These are phyloP conservation scores for Vanessa atalanta DNA, from an alignment of 1,140 invertebrate genomes.

Conservation along the genomic window DNA sequence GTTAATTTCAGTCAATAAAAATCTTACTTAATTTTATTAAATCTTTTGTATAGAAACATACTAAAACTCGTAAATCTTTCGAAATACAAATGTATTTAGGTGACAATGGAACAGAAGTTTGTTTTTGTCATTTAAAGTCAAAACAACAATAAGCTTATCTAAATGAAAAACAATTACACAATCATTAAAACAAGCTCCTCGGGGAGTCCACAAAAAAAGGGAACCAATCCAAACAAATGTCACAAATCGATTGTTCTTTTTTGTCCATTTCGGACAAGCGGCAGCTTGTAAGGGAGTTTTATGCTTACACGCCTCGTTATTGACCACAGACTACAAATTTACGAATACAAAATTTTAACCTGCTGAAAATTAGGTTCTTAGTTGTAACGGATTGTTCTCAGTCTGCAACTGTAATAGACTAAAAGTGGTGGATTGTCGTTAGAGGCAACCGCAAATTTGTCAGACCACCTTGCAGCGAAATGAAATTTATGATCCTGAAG, in stretches of 20 bases:
- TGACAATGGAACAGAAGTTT: slow-evolving; percentile 17
- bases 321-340: slow-evolving; percentile 43
- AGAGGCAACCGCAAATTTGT: slow-evolving; percentile 76
- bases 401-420: slow-evolving; percentile 59
- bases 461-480: slow-evolving; percentile 75
- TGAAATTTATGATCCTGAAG: slow-evolving; percentile 72
- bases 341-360: not conserved
- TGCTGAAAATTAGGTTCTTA: not conserved
- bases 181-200: slow-evolving; percentile 54
- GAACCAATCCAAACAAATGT: slow-evolving; percentile 42
- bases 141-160: slow-evolving; percentile 51
- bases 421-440: slow-evolving; percentile 64
- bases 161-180: slow-evolving; percentile 64
- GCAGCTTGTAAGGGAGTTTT: slow-evolving; percentile 40
- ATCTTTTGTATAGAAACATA: not conserved
- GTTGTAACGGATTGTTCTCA: slow-evolving; percentile 30
- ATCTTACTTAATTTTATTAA: not conserved
- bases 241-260: slow-evolving; percentile 58
- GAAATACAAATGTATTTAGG: slow-evolving; percentile 8
- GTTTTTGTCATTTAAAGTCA: slow-evolving; percentile 27
- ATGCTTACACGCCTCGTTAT: slow-evolving; percentile 26
- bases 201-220: slow-evolving; percentile 54
- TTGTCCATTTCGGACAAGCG: slow-evolving; percentile 47
- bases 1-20: no score
- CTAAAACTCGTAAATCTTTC: slow-evolving; percentile 27